Percentiles rank a stretch among this genome's conserved stretches.
phyloP scores from a whole-genome alignment of 2,113 vertebrate species.

The Cephalopholis sonnerati region DNA sequence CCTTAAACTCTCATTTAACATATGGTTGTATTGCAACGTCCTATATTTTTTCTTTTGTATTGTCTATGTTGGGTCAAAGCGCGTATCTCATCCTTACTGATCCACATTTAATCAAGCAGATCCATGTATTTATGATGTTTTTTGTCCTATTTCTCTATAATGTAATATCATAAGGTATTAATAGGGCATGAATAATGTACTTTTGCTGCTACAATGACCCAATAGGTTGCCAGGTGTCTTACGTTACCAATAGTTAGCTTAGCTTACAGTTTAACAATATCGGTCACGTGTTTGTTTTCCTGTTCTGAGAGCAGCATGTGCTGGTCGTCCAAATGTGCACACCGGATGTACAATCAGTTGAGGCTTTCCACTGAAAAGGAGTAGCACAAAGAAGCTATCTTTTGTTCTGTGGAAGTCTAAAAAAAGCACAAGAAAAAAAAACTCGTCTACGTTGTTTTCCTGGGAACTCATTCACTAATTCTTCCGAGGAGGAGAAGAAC shows the following conservation, averaged over 20 bases:
- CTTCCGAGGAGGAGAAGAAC: background rate
- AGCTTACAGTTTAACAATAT: background rate
- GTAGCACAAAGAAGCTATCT: background rate
- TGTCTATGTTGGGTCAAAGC: background rate
- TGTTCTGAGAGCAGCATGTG: background rate
- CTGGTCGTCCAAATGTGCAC: background rate
- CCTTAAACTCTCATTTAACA: background rate
- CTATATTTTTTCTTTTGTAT: background rate
- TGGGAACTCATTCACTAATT: conserved; percentile 29
- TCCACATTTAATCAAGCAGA: no score
- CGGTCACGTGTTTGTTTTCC: background rate
- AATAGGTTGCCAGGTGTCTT: background rate
- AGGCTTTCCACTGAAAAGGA: background rate
- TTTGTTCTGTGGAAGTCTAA: conserved; percentile 8
- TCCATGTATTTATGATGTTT: no score
- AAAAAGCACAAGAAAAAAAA: background rate
- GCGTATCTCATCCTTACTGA: background rate
- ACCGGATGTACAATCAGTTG: background rate
- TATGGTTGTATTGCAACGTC: no score
- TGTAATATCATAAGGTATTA: no score
- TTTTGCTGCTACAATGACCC: background rate
- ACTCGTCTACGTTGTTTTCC: background rate
- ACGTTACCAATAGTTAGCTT: no score
- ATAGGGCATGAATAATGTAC: no score
- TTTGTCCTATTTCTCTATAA: no score